A percentile compares a stretch with the other conserved stretches of the same genome.
phyloP scores from a whole-genome alignment of 2,888 invertebrate genomes.

The Meta bourneti region DNA sequence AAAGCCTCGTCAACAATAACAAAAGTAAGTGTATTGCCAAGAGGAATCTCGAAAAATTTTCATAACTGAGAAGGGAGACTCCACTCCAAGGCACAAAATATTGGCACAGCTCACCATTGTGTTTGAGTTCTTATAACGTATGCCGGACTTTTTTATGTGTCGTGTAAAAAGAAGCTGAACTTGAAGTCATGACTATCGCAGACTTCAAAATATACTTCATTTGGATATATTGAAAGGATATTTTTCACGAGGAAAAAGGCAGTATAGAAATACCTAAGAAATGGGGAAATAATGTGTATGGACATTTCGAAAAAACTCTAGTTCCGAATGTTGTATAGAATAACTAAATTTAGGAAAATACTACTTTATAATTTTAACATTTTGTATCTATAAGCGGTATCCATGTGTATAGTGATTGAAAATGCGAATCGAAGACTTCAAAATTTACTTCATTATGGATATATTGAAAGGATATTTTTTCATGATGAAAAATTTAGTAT shows the following conservation, averaged over 20 bases:
- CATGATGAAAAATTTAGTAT: too few species aligned
- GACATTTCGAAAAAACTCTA: too few species aligned
- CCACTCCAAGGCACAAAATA: constrained; percentile 20
- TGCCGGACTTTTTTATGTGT: too few species aligned
- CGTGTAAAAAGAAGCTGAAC: too few species aligned
- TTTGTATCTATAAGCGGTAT: too few species aligned
- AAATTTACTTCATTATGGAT: background rate
- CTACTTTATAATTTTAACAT: too few species aligned
- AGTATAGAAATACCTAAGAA: background rate
- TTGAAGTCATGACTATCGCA: too few species aligned
- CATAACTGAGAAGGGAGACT: background rate
- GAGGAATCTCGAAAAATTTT: background rate
- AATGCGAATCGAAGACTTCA: too few species aligned
- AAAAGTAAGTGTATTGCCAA: constrained; percentile 41
- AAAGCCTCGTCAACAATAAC: constrained; percentile 4
- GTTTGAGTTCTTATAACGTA: background rate
- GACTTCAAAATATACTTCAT: background rate
- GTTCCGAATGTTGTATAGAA: too few species aligned
- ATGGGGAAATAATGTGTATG: background rate
- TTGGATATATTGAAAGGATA: background rate
- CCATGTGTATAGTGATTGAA: too few species aligned
- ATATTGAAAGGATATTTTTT: background rate
- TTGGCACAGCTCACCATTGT: constrained; percentile 6
- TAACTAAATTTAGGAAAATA: too few species aligned
- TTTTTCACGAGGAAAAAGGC: background rate